Percentiles rank a stretch among this genome's conserved stretches.
These are phyloP conservation scores for Echeneis naucrates DNA, from an alignment of 2,797 vertebrate genomes.

Conservation along the genomic window DNA sequence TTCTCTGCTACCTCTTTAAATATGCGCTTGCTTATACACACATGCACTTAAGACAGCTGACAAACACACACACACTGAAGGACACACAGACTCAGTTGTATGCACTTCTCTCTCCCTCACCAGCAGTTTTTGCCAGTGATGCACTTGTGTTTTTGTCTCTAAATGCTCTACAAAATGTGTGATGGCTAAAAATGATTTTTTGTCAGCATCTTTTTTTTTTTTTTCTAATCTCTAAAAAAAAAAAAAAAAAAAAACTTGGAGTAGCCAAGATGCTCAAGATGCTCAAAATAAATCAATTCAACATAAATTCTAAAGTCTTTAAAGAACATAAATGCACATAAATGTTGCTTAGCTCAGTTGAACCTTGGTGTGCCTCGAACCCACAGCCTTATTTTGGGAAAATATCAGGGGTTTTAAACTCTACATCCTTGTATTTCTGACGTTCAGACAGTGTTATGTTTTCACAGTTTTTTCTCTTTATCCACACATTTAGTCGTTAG, in stretches of 20 bases:
- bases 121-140: conserved; percentile 85
- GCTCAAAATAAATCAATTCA: conserved; percentile 43
- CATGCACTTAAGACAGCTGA: conserved; percentile 46
- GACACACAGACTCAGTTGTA: conserved; percentile 41
- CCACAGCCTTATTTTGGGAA: conserved; percentile 87
- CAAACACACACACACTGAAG: conserved; percentile 29
- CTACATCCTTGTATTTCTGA: conserved; percentile 47
- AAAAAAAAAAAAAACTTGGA: conserved; percentile 48
- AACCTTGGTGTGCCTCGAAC: conserved; percentile 87
- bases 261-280: conserved; percentile 56
- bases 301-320: conserved; percentile 58
- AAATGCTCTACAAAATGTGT: conserved; percentile 66
- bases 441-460: conserved; percentile 55
- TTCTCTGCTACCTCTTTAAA: conserved; percentile 81
- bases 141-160: conserved; percentile 75
- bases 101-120: conserved; percentile 79
- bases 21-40: conserved; percentile 63
- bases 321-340: conserved; percentile 67
- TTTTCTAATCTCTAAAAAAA: conserved; percentile 53
- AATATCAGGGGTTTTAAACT: conserved; percentile 79
- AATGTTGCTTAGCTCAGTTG: conserved; percentile 82
- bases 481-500: conserved; percentile 38
- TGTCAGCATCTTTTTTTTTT: conserved; percentile 42
- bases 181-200: conserved; percentile 51
- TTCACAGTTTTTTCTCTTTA: conserved; percentile 49